Percentiles rank a stretch among this genome's conserved stretches.
These are phyloP conservation scores for Trachelus tabidus DNA, from an alignment of 2,888 invertebrate species.

Conservation along the genomic window DNA sequence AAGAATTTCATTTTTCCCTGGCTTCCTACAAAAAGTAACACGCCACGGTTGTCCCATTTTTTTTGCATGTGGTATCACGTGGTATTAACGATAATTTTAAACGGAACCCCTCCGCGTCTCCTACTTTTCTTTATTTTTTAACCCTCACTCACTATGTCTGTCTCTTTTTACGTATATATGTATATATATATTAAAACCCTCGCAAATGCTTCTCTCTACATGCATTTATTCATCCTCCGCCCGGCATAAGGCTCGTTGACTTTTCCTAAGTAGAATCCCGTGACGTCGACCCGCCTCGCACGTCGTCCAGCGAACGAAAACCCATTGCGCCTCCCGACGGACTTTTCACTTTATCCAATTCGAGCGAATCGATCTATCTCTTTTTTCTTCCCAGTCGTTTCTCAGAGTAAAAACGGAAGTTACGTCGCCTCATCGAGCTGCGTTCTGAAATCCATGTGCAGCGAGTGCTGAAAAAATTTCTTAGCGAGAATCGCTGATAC, in stretches of 20 bases:
- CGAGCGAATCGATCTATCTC: background rate
- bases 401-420: too few relatives aligned
- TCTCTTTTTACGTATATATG: background rate
- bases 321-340: background rate
- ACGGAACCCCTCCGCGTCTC: background rate
- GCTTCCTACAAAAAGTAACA: background rate
- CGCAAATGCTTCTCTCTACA: background rate
- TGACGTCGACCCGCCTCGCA: background rate
- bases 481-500: too few relatives aligned
- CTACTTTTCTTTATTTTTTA: background rate
- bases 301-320: background rate
- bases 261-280: background rate
- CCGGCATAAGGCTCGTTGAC: background rate
- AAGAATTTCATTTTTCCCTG: background rate
- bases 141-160: background rate
- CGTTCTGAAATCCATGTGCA: background rate
- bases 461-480: background rate
- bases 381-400: too few relatives aligned
- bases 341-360: background rate
- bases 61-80: background rate
- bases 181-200: background rate
- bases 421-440: background rate
- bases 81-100: background rate
- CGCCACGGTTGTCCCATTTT: background rate
- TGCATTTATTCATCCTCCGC: background rate